Evolutionary conservation across 2,113 vertebrate genomes (phyloP), one percentile per base, ranked within the genome.

Genomic region (Cebus imitator): DNA sequence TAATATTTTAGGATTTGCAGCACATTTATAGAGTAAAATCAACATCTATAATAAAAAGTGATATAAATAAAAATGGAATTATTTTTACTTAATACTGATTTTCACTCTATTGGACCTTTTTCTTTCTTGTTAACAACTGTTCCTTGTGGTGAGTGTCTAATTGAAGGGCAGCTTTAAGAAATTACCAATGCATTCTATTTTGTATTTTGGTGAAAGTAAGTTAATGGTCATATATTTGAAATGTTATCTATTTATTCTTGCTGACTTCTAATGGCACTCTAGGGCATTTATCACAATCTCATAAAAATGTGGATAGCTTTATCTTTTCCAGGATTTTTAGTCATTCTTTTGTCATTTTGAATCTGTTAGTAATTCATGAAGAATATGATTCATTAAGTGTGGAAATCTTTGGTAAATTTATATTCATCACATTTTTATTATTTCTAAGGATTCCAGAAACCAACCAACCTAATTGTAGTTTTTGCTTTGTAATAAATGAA

Each of bases 221-320:
- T 97, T 98, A 98, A 97, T 98, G 92, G 88, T 97, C 95, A 97
- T 98, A 96, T 97, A 96, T 98, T 98, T 97, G 95, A 98, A 98
- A 96, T 94, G 5, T 98, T 98, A 96, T 98, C 96, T 97, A 1
- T 96, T 98, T 98, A 23, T 95, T 98, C 96, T 97, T 92, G 58
- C 61, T 98, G 85, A 97, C 97, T 98, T 97, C 97, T 97, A 95
- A 96, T 98, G 90, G 79, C 92, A 94, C 97, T 98, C 94, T 96
- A 96, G 95, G 32, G 10, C 84, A 97, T 97, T 97, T 98, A 97
- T 98, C 97, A 97, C 95, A 97, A 84, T 43, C 10, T 91, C 93
- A 95, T 97, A 0, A 8, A 91, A 98, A 75, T 97, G 92, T 40
- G 17, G 52, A 83, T 90, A 97, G 73, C 94, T 98, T 95, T 95